Conservation (phyloP, 2,113 vertebrate genomes). For the Sitta europaea region DNA sequence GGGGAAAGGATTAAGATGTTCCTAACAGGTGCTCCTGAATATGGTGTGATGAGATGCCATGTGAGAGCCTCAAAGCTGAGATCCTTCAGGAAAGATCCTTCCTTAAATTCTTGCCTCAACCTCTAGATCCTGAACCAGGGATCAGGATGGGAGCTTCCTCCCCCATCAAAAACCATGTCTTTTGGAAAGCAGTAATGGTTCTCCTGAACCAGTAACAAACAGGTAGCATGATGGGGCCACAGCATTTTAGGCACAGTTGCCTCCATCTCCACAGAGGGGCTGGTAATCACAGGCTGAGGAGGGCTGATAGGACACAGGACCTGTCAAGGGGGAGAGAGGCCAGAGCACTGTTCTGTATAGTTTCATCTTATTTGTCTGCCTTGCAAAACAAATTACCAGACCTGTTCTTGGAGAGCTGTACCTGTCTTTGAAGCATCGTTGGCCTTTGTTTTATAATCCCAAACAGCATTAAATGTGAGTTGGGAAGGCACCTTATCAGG, state of each 20-base stretch:
- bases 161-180: accelerated
- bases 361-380: constrained; percentile 2
- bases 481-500: constrained; percentile 46
- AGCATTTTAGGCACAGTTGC: background rate
- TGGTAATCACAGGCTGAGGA: background rate
- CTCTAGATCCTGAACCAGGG: background rate
- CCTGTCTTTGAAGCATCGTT: constrained; percentile 32
- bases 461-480: background rate
- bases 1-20: background rate
- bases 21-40: background rate
- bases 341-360: constrained; percentile 25
- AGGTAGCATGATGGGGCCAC: background rate
- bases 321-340: background rate
- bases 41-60: background rate
- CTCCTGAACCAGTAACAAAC: background rate
- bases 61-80: background rate
- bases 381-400: constrained; percentile 31
- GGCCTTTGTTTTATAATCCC: constrained; percentile 28
- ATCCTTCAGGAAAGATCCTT: background rate
- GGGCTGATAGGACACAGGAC: background rate
- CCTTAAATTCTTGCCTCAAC: background rate
- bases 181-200: background rate
- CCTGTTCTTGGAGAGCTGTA: background rate
- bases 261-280: background rate
- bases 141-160: background rate